Base-by-base conservation (phyloP, 92 coral and sea anemone species). In the Parazoanthus atlanticus region DNA sequence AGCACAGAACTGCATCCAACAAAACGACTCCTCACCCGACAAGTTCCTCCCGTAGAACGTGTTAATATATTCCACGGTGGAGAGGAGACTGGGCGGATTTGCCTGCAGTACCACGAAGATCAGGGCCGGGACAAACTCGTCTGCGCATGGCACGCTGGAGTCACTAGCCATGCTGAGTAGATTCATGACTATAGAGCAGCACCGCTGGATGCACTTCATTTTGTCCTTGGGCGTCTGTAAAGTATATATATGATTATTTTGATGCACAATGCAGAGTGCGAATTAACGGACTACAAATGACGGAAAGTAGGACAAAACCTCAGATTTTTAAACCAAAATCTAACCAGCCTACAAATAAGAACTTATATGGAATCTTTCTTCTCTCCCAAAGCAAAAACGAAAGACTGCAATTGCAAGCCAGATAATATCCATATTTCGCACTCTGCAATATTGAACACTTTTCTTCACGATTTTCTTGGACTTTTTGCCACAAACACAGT, bases 1-100 rank as follows among this genome's bases (percentile, higher is more conserved):
- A 23, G 98, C 95, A 89, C 97, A 97, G 70, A 95, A 94, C 92
- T 97, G 99, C 99, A 95, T 97, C 99, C 99, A 97, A 88, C 96
- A 96, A 87, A 94, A 97, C 15, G 98, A 97, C 72, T 97, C 98
- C 79, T 97, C 99, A 2, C 99, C 99, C 47, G 94, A 85, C 65
- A 97, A 92, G 73, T 94, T 91, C 91, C 92, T 90, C 56, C 91
- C 95, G 69, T 95, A 94, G 85, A 94, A 97, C 85, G 92, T 93
- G 85, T 91, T 97, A 82, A 97, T 91, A 52, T 95, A 97, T 74
- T 97, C 96, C 78, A 95, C 91, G 13, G 99, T 97, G 58, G 99
- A 95, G 28, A 97, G 95, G 40, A 97, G 98, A n/a, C 97, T 95
- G 5, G 93, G 96, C 0, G 99, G 99, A 82, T 97, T 97, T 81